Evolutionary conservation across 2,113 vertebrate species (phyloP), one percentile per base, ranked within the genome.

Genomic region (Thryonomys swinderianus): DNA sequence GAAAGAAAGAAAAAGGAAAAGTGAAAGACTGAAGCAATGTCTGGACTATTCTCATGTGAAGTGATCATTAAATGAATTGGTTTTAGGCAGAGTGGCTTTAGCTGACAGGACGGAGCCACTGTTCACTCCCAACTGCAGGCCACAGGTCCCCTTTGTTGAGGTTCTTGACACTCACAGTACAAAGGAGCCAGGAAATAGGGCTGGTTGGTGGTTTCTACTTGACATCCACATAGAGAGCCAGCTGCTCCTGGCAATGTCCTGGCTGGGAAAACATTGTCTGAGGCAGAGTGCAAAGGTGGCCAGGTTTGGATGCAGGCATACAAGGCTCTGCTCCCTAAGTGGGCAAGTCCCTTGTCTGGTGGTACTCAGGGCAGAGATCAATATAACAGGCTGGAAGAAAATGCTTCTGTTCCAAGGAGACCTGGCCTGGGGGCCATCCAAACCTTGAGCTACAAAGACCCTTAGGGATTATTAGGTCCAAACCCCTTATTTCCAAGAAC

Each of bases 351-450:
- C 51, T 45, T 61, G 32, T 51, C 66, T 59, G 7, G 21, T 88
- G 48, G 67, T 55, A 59, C 67, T 85, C 73, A 27, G 78, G 32
- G 37, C 78, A 83, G 55, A 95, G 21, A 69, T 18, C 78, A 34
- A 71, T 11, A 16, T 7, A 78, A 20, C 74, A 88, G 73, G 76
- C 83, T 81, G 25, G 93, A 91, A 97, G 97, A 95, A 94, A 97
- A 96, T 80, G 95, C 95, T 84, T 96, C 80, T 97, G 95, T 96
- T 98, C 96, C 80, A 90, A 95, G 96, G 90, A 98, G 95, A 97
- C 91, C 97, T 94, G 48, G 96, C 97, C 96, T 95, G 87, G 95
- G 85, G 71, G 8, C 40, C 2, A 2, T 91, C 86, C 66, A 94
- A 83, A 55, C 42, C 55, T 83, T 73, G 25, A 62, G 61, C 59